Percentiles rank a stretch among this genome's conserved stretches.
phyloP scores from a whole-genome alignment of 2,797 vertebrate species.

The Leontocebus nigricollis region DNA sequence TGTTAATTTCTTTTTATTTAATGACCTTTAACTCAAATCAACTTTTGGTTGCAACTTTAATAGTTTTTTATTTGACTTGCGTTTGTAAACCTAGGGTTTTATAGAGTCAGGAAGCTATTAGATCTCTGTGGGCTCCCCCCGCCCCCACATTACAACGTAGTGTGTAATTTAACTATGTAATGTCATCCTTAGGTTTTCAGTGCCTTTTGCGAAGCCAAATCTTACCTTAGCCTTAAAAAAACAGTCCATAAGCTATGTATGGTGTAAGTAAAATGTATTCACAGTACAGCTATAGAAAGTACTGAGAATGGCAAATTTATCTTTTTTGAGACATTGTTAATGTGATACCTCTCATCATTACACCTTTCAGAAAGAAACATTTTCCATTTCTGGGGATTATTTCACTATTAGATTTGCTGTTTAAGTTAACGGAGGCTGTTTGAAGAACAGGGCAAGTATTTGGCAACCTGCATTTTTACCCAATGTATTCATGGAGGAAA shows the following conservation, averaged over 20 bases:
- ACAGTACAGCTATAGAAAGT: slow-evolving; percentile 53
- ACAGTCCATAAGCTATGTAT: slow-evolving; percentile 46
- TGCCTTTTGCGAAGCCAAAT: slow-evolving; percentile 9
- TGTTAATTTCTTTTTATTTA: slow-evolving; percentile 12
- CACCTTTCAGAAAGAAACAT: slow-evolving; percentile 66
- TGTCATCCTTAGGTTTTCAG: neutral
- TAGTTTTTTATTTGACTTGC: slow-evolving; percentile 79
- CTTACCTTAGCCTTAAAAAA: neutral
- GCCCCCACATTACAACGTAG: neutral
- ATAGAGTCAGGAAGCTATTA: slow-evolving; percentile 57
- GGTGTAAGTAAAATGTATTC: slow-evolving; percentile 19
- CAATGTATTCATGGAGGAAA: neutral
- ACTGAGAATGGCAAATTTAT: slow-evolving; percentile 56
- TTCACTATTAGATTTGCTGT: slow-evolving; percentile 38
- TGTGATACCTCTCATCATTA: slow-evolving; percentile 65
- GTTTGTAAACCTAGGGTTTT: slow-evolving; percentile 82
- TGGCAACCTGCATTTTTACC: neutral
- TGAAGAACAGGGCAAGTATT: neutral
- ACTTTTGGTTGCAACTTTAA: slow-evolving; percentile 73
- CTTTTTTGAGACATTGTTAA: slow-evolving; percentile 34
- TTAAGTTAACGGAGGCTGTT: neutral
- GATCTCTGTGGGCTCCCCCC: slow-evolving; percentile 73
- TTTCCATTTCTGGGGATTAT: slow-evolving; percentile 63
- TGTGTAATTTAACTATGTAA: slow-evolving; percentile 42
- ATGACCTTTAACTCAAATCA: slow-evolving; percentile 53